Base-by-base conservation (phyloP, 2,797 vertebrate genomes). In the Sebastes nivosus region DNA sequence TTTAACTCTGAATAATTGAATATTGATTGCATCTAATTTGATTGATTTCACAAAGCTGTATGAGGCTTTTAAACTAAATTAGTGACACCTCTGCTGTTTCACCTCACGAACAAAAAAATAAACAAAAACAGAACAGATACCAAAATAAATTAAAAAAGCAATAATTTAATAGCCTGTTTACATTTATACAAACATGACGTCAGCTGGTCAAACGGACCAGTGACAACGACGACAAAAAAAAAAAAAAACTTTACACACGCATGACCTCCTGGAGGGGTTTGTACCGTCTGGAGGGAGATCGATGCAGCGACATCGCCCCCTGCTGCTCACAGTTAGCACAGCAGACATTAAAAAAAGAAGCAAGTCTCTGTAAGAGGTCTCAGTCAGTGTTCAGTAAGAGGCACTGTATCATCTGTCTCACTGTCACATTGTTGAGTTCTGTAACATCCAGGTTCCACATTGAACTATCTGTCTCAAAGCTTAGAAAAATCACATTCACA, bases 121-220 rank as follows among this genome's bases (percentile, higher is more conserved):
- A 67, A 8, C 36, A 18, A 60, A 42, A 76, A 69, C 29, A 46
- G 18, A 81, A 2, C 13, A 71, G 22, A 77, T 36, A 46, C 2
- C 12, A 36, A 83, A 84, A 87, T 89, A 89, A 90, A 93, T 83
- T 2, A 50, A 52, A 67, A 82, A 77, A 86, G 79, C 36, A 95
- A 95, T 96, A 95, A 95, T 81, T 95, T 95, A 95, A 95, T 87
- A 75, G 74, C 29, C 75, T 88, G 94, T 94, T 87, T 90, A 93
- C 88, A 94, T 94, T 89, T 88, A 84, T 93, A 95, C 90, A 94
- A 68, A 90, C 75, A 78, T 57, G 29, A 85, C 77, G 82, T 86
- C 88, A 85, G 81, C 81, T 59, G 69, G 67, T 83, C 69, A 71
- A 79, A 80, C 11, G 9, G 58, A 86, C 77, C 75, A 82, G 72